Base-by-base conservation (phyloP, 2,888 invertebrate species). In the Oscheius onirici region DNA sequence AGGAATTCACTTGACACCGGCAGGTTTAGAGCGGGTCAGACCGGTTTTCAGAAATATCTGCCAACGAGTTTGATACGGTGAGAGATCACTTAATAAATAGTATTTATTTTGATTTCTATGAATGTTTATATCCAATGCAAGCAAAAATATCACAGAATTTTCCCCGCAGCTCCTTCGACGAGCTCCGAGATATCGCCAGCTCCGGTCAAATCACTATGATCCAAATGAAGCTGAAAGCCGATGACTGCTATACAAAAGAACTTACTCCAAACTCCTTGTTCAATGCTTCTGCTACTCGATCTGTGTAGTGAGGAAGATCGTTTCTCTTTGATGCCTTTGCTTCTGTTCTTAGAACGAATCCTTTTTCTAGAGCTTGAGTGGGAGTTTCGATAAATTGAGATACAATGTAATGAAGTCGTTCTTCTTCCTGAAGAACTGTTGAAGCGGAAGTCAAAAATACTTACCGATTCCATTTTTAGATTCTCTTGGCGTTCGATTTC, bases 21-120 rank as follows among this genome's bases (percentile, higher is more conserved):
- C 67, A 6, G 63, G 63, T 49, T 28, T 46, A 11, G 63, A 49
- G 26, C 46, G 63, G 34, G 63, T 63, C 8, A 44, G 49, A 10
- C 63, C 49, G n/a, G 24, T 63, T 10, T 63, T 49, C 28, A 26
- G 49, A 11, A n/a, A 26, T 28, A 46, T 63, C 11, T 63, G 63
- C 43, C 20, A 43, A 55, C 34, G 34, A 34, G 34, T 34, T 0
- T 34, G 34, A 34, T 6, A 34, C 3, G 3, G 34, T 3, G 34
- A 34, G 8, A 34, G 0, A 34, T 34, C 8, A 6, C 34, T 8
- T 34, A 34, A 34, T 34, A 8, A 34, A 34, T 34, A 34, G 0
- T 34, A 34, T 34, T 34, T 34, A 6, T 8, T 34, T n/a, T n/a
- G n/a, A n/a, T n/a, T n/a, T n/a, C n/a, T n/a, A n/a, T n/a, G n/a